These are phyloP conservation scores for Hermodice carunculata DNA, from an alignment of 2,888 invertebrate genomes.

Conservation along the genomic window DNA sequence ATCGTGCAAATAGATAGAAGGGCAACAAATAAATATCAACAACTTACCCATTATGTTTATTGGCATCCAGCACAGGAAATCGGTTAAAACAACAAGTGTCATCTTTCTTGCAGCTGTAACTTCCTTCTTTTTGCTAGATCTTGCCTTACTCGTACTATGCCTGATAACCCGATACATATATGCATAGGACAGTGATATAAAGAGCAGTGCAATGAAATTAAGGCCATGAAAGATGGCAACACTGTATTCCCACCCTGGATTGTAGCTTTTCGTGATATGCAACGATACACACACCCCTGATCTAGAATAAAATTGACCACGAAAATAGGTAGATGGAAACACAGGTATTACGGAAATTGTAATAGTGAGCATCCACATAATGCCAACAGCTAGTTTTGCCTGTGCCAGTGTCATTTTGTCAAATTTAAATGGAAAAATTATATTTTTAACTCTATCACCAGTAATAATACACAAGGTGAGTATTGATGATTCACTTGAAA, in stretches of 20 bases:
- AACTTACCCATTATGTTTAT: conserved; percentile 20
- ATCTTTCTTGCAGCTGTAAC: conserved; percentile 58
- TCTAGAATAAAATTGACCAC: conserved; percentile 52
- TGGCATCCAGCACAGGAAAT: conserved; percentile 20
- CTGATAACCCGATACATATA: conserved; percentile 58
- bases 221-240: conserved; percentile 60
- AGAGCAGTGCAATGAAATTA: conserved; percentile 59
- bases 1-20: too few species aligned
- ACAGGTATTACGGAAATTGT: conserved; percentile 57
- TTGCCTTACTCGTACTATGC: too few species aligned
- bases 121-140: conserved; percentile 46
- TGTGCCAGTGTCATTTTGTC: conserved; percentile 44
- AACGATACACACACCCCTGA: conserved; percentile 66
- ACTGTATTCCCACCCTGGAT: conserved; percentile 66
- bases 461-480: conserved; percentile 76
- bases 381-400: conserved; percentile 42
- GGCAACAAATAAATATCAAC: too few species aligned
- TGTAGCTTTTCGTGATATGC: conserved; percentile 59
- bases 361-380: conserved; percentile 53
- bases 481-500: conserved; percentile 76
- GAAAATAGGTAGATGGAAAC: conserved; percentile 51
- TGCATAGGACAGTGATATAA: conserved; percentile 58
- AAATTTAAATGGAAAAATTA: conserved; percentile 73
- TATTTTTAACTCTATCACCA: conserved; percentile 76
- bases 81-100: conserved; percentile 18